These are phyloP conservation scores for Orchesella flavescens DNA, from an alignment of 2,888 invertebrate genomes.

Conservation along the genomic window DNA sequence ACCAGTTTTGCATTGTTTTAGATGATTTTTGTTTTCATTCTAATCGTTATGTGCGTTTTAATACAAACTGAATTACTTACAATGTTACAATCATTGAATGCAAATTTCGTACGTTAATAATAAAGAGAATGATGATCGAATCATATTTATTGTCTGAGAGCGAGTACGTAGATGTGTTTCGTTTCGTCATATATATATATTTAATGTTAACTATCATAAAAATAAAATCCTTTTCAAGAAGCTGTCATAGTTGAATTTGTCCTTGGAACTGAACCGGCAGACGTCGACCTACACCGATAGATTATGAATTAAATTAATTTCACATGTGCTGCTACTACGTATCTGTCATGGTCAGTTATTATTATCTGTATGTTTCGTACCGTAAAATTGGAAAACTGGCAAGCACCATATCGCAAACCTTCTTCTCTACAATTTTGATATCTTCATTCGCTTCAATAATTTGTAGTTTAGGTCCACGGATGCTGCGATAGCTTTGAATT, in stretches of 20 bases:
- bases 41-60: constrained; percentile 36
- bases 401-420: constrained; percentile 54
- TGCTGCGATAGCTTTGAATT: constrained; percentile 66
- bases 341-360: too few species aligned
- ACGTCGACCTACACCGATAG: too few species aligned
- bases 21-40: constrained; percentile 39
- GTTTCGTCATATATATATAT: background rate
- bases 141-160: constrained; percentile 3
- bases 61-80: constrained; percentile 46
- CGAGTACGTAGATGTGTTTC: constrained; percentile 2
- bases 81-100: constrained; percentile 52
- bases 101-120: constrained; percentile 60
- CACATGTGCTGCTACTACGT: background rate
- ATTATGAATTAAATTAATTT: too few species aligned
- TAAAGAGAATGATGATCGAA: constrained; percentile 31
- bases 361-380: too few species aligned
- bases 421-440: constrained; percentile 63
- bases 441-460: constrained; percentile 70
- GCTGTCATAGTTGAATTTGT: background rate
- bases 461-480: constrained; percentile 61
- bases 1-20: background rate
- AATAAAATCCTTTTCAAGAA: background rate
- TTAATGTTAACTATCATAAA: too few species aligned
- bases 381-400: constrained; percentile 54
- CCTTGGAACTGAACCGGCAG: too few species aligned